Percentiles rank a stretch among this genome's conserved stretches.
phyloP scores from a whole-genome alignment of 2,797 vertebrate genomes.

The Micrastur ruficollis region DNA sequence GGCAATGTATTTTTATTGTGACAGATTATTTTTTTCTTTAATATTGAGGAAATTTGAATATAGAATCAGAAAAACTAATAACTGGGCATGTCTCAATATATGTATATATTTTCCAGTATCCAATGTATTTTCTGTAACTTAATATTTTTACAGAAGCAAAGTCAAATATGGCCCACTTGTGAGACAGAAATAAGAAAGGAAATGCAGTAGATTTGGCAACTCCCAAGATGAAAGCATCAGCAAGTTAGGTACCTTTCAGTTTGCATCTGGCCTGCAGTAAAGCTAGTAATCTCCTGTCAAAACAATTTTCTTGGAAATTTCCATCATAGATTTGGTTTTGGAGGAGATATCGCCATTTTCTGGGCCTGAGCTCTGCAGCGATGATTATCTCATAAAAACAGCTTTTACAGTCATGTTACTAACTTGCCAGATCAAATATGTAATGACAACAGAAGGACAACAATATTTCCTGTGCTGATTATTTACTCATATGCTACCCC shows the following conservation, averaged over 20 bases:
- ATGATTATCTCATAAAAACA: not conserved
- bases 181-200: not conserved
- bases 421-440: not conserved
- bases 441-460: not conserved
- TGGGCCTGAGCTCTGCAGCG: not conserved
- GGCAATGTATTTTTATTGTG: not conserved
- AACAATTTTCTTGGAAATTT: slow-evolving; percentile 16
- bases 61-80: not conserved
- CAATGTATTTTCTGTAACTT: not conserved
- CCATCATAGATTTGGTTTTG: not conserved
- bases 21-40: not conserved
- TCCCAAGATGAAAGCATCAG: not conserved
- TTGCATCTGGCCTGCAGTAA: not conserved
- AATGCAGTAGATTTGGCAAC: not conserved
- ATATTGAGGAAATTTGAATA: not conserved
- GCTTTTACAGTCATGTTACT: not conserved
- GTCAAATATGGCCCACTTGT: not conserved
- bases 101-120: not conserved
- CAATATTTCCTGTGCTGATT: not conserved
- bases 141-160: not conserved
- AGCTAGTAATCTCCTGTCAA: not conserved
- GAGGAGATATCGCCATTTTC: not conserved
- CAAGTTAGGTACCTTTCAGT: not conserved
- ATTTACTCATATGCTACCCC: not conserved
- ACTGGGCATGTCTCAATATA: not conserved